phyloP scores from a whole-genome alignment of 1,140 invertebrate species.

The Neodiprion pinetum region DNA sequence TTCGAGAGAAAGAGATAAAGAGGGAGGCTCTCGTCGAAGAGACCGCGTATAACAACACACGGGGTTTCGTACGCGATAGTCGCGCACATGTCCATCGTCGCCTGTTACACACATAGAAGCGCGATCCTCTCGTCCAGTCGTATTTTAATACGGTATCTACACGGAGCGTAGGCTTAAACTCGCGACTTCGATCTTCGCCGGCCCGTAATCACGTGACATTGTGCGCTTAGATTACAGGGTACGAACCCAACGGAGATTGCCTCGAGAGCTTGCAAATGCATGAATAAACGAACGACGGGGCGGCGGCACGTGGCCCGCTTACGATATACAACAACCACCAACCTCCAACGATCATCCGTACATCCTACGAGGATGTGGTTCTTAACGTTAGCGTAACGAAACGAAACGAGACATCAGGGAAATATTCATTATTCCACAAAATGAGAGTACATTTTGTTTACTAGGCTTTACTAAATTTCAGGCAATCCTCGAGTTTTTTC shows the following conservation, averaged over 20 bases:
- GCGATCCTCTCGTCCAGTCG: neutral
- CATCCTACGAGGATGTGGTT: too few species aligned
- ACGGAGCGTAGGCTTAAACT: constrained; percentile 5
- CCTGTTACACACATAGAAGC: neutral
- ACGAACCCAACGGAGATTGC: neutral
- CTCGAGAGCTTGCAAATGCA: neutral
- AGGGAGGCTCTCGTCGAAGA: neutral
- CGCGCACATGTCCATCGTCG: neutral
- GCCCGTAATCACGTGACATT: constrained; percentile 1
- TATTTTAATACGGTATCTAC: constrained; percentile 3
- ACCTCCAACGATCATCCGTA: neutral
- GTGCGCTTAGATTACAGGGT: constrained; percentile 4
- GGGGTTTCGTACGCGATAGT: constrained; percentile 5
- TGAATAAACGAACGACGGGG: constrained; percentile 5
- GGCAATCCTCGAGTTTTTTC: too few species aligned
- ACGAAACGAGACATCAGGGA: too few species aligned
- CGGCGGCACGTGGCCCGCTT: constrained; percentile 5
- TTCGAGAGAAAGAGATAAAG: neutral
- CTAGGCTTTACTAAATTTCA: too few species aligned
- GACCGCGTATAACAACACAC: neutral
- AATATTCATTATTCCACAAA: too few species aligned
- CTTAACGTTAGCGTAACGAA: too few species aligned
- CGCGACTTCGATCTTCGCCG: constrained; percentile 3
- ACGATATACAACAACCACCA: neutral
- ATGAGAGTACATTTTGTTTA: too few species aligned